Evolutionary conservation across 2,888 invertebrate genomes (phyloP), one percentile per base, ranked within the genome.

Genomic region (Drosophila nigritarsus): DNA sequence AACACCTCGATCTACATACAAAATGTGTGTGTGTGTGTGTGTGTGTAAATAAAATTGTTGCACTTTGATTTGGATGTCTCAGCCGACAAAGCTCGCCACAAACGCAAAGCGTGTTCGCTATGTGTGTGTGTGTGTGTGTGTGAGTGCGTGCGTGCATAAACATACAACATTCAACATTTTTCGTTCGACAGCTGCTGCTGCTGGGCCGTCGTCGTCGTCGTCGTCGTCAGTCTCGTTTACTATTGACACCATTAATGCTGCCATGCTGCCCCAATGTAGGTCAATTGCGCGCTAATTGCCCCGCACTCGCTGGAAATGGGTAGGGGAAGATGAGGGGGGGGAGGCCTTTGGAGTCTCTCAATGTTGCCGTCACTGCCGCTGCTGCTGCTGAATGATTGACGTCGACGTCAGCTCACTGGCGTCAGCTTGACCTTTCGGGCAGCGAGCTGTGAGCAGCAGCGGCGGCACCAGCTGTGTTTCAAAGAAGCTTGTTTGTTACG

Each of bases 241-340:
- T 89, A 89, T 90, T 89, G 88, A 89, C 88, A 90, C 90, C 88
- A 89, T 89, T 89, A 88, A 87, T 87, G 89, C 80, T 78, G 80
- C 80, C 80, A 75, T 56, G 80, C 80, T 84, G 87, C 81, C 82
- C 72, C 87, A 89, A 88, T 88, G 90, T 88, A 90, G 88, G 88
- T 88, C 88, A 88, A 88, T 90, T 88, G 90, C 90, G 87, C 90
- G 90, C 88, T 88, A 88, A 88, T 88, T 88, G 88, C 87, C 87
- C 89, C 83, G 89, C 89, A 88, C 87, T 86, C 80, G 81, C 83
- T 78, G 67, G 61, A 65, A 45, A 45, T 40, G 32, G 27, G 27
- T 15, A 13, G 20, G 51, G 9, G 15, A 2, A 15, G n/a, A 51
- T 4, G 36, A 27, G 7, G 32, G 9, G 9, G 36, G 30, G 50